Conservation (phyloP, 2,888 invertebrate genomes). For the Dioctria rufipes region DNA sequence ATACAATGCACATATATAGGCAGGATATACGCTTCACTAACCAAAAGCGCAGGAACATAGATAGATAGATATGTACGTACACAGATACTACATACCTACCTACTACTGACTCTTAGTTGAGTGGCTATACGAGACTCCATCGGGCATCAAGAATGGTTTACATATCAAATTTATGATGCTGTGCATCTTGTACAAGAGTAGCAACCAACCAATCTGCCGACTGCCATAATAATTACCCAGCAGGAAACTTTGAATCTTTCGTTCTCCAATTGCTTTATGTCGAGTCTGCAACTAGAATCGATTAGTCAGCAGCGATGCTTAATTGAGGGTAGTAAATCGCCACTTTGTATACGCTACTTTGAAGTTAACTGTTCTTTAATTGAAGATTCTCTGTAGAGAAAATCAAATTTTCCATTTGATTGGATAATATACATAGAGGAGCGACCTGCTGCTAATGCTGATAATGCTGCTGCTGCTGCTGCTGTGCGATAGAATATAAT, state of each 20-base stretch:
- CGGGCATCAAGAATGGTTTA: constrained; percentile 15
- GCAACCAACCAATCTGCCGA: no score
- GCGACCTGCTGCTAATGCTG: no score
- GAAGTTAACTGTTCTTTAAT: constrained; percentile 24
- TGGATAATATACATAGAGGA: not conserved
- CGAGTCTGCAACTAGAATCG: constrained; percentile 29
- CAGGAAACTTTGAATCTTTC: constrained; percentile 1
- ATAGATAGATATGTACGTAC: no score
- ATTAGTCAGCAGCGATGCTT: constrained; percentile 41
- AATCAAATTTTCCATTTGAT: constrained; percentile 31
- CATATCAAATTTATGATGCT: constrained; percentile 18
- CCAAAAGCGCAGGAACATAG: no score
- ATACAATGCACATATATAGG: no score
- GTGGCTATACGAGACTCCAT: no score
- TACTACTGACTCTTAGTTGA: no score
- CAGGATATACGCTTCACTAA: no score
- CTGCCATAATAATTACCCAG: constrained; percentile 23
- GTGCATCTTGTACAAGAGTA: not conserved
- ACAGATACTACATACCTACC: no score
- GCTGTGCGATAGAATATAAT: not conserved
- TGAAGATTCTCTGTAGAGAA: constrained; percentile 12
- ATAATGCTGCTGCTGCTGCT: not conserved
- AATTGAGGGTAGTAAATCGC: constrained; percentile 43
- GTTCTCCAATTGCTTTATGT: constrained; percentile 26
- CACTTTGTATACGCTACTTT: not conserved